phyloP scores from a whole-genome alignment of 2,797 vertebrate species.

The Crocidura indochinensis region DNA sequence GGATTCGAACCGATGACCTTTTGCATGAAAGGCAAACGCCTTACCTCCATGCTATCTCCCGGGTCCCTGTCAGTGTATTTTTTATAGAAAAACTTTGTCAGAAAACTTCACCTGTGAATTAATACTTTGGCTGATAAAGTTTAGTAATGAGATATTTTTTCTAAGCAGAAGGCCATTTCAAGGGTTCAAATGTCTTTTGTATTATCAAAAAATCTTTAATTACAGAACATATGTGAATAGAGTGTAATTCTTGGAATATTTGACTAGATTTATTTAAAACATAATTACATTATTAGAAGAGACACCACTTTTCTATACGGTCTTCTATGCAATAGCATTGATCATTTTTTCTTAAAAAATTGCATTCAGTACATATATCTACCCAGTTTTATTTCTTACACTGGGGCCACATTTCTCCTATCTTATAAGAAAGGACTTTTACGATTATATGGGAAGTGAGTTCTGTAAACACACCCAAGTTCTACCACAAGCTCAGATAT shows the following conservation, averaged over 20 bases:
- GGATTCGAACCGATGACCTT: too few species aligned
- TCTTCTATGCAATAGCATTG: too few species aligned
- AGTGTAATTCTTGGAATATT: conserved; percentile 13
- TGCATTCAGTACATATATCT: neutral
- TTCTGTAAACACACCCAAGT: conserved; percentile 34
- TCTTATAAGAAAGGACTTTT: conserved; percentile 46
- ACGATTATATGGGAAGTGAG: conserved; percentile 7
- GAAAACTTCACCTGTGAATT: conserved; percentile 10
- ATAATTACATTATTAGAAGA: neutral
- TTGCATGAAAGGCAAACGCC: neutral
- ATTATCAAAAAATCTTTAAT: conserved; percentile 26
- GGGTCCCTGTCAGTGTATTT: neutral
- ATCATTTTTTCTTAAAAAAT: neutral
- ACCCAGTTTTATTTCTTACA: conserved; percentile 2
- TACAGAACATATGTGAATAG: conserved; percentile 14
- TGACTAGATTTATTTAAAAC: conserved; percentile 17
- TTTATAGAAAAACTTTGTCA: conserved; percentile 11
- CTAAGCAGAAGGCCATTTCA: neutral
- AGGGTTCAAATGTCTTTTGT: conserved; percentile 58
- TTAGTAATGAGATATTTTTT: neutral
- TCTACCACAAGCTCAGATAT: conserved; percentile 57
- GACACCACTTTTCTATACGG: neutral
- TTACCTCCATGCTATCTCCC: too few species aligned
- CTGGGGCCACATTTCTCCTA: neutral
- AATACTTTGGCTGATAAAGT: conserved; percentile 18